Evolutionary conservation across 2,888 invertebrate species (phyloP), one percentile per base, ranked within the genome.

Genomic region (Meghimatium bilineatum): DNA sequence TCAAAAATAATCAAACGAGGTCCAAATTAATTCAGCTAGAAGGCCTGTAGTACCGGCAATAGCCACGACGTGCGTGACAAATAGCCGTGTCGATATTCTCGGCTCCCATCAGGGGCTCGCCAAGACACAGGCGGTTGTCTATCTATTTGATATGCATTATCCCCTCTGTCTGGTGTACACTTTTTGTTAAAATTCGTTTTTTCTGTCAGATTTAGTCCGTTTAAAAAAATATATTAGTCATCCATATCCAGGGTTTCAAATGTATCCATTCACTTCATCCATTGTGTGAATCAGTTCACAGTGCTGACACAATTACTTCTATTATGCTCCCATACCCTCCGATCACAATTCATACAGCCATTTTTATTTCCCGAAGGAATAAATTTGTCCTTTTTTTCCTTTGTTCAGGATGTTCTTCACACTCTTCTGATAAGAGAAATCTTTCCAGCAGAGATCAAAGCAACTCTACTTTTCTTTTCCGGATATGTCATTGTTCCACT

Each of bases 281-380:
- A 14, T 56, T 56, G 17, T 56, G 17, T 56, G 10, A 63, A 3
- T n/a, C n/a, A 63, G 8, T 63, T 63, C 60, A n/a, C n/a, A n/a
- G 26, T 14, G 32, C 67, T 67, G 12, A 17, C 17, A 67, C 12
- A 67, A 63, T 63, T n/a, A n/a, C 26, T 56, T n/a, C 60, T 63
- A n/a, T 63, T 8, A 6, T 63, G 60, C 6, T 12, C n/a, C 12
- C 60, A 23, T 8, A 12, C 60, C n/a, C 12, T 23, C n/a, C 23
- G 44, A 44, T 10, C 34, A 20, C n/a, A 12, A n/a, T 44, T n/a
- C 72, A 14, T 29, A 44, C 49, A 44, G 72, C 10, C 26, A 72
- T 72, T 74, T 74, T 49, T 66, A 49, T 66, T 66, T 78, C 77
- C 78, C 78, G 14, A 32, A 66, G 44, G 78, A 78, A 78, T 78